phyloP scores from a whole-genome alignment of 2,113 vertebrate species.

The Psittacara wagleri region DNA sequence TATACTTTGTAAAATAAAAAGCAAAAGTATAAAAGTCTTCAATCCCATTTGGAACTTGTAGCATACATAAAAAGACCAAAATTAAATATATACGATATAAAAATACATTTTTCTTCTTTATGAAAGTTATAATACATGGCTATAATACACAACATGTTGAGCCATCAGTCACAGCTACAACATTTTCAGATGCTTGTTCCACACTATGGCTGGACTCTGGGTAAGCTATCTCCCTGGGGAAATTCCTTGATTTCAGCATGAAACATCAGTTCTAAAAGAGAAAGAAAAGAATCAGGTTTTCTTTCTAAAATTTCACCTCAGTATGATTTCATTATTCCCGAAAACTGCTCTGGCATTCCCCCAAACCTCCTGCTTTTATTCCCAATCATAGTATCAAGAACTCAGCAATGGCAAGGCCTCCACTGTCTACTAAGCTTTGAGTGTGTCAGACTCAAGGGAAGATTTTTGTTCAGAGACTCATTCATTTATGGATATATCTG shows the following conservation, averaged over 20 bases:
- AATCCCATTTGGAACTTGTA: not conserved
- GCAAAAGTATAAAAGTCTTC: conserved; percentile 17
- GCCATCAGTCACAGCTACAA: not conserved
- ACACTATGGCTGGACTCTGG: conserved; percentile 72
- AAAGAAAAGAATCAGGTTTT: not conserved
- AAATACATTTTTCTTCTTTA: conserved; percentile 60
- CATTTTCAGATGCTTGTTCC: not conserved
- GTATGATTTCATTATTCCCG: not conserved
- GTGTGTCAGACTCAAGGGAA: not conserved
- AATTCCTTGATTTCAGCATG: conserved; percentile 81
- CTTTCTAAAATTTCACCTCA: not conserved
- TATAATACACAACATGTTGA: conserved; percentile 16
- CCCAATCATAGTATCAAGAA: not conserved
- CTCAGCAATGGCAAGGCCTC: not conserved
- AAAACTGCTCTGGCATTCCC: not conserved
- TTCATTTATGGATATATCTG: not conserved
- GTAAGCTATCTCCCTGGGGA: conserved; percentile 73
- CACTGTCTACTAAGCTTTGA: not conserved
- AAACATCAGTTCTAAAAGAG: conserved; percentile 81
- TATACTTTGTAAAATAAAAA: conserved; percentile 19
- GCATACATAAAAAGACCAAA: conserved; percentile 28
- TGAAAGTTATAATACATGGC: conserved; percentile 41
- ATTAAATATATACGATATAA: conserved; percentile 61
- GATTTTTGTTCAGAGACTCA: accelerated
- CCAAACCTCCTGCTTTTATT: not conserved